A percentile compares a stretch with the other conserved stretches of the same genome.
phyloP scores from a whole-genome alignment of 1,140 invertebrate genomes.

The Drosophila arawakana region DNA sequence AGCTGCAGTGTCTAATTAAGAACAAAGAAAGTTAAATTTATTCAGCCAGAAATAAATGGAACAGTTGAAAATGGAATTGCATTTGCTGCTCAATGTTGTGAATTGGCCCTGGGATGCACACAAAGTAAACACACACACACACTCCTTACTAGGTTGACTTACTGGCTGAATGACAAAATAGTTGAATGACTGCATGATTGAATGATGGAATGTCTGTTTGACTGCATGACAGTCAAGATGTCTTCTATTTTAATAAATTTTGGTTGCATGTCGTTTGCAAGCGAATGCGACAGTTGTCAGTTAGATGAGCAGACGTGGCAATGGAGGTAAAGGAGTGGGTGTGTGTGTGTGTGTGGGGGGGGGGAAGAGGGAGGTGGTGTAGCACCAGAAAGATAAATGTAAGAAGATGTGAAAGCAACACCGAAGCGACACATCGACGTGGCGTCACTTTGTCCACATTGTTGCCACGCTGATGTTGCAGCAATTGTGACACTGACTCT shows the following conservation, averaged over 20 bases:
- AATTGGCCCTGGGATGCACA: slow-evolving; percentile 6
- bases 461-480: slow-evolving; percentile 47
- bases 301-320: slow-evolving; percentile 10
- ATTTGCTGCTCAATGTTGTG: slow-evolving; percentile 1
- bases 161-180: too few species aligned
- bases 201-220: slow-evolving; percentile 37
- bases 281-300: slow-evolving; percentile 77
- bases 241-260: slow-evolving; percentile 80
- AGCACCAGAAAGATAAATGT: too few species aligned
- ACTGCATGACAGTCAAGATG: slow-evolving; percentile 55
- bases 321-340: too few species aligned
- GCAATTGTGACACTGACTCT: slow-evolving; percentile 51
- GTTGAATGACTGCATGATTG: slow-evolving; percentile 3
- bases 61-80: neutral
- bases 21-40: too few species aligned
- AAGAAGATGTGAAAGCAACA: slow-evolving; percentile 7
- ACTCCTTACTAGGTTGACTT: neutral
- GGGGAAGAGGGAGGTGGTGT: neutral
- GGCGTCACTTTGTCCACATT: slow-evolving; percentile 43
- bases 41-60: neutral
- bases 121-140: neutral
- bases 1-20: too few species aligned
- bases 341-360: neutral
- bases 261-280: slow-evolving; percentile 57
- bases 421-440: slow-evolving; percentile 20